Base-by-base conservation (phyloP, 2,113 vertebrate genomes). In the Glaucidium brasilianum region DNA sequence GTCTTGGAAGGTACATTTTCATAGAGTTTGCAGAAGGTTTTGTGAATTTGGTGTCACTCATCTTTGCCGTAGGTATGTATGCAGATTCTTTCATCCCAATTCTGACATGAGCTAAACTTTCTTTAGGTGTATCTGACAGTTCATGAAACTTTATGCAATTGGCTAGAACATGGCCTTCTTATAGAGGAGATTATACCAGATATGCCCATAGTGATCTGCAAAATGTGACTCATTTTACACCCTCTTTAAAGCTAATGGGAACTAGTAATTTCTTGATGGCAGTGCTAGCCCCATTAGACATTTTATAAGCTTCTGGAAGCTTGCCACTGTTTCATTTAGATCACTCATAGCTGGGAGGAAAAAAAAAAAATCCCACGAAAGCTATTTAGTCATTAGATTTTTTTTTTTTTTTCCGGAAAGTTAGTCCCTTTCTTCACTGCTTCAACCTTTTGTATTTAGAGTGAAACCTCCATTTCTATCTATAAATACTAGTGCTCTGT, bases 291-390 rank as follows among this genome's bases (percentile, higher is more conserved):
- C 73, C 69, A 62, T 91, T 81, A 96, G 77, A 68, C 21, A 18
- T 73, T 91, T 91, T 79, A 90, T 94, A 76, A 66, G 73, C 45
- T 85, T 91, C 89, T 97, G 97, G 97, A 97, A 94, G 73, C 16
- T 74, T 95, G 95, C 95, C 94, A 94, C 84, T 62, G 7, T 66
- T 92, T 92, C 92, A 83, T 94, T 96, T 90, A 88, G 53, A 95
- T 85, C 39, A 49, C 39, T 89, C 66, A 26, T 52, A 69, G 49
- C 43, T 35, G 35, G 11, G 21, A 18, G 12, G 3, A 6, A 26
- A 26, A 26, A 18, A 80, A 43, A 32, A 20, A 45, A 73, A 30
- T 56, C 55, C 67, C 69, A 68, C 69, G 56, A 67, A 93, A 92
- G 74, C 84, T 90, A 50, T 88, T 91, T 92, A 92, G 74, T 82